A percentile compares a stretch with the other conserved stretches of the same genome.
Evolutionary conservation across 2,113 vertebrate genomes (phyloP).

Genomic region (Rutilus rutilus): DNA sequence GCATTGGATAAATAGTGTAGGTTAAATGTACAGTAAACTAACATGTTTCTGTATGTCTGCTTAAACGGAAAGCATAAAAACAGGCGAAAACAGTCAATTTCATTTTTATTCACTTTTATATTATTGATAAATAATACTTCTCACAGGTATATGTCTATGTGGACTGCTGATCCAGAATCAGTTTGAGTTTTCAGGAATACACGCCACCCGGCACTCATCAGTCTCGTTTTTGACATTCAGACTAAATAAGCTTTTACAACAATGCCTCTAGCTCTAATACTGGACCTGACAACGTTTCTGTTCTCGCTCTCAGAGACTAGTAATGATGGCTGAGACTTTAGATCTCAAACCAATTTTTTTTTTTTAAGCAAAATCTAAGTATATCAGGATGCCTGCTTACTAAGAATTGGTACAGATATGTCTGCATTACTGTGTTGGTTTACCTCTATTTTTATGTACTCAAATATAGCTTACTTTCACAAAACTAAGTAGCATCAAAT

Average conservation of each 20-base stretch:
- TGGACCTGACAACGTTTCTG: constrained; percentile 50
- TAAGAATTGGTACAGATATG: not conserved
- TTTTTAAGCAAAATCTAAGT: not conserved
- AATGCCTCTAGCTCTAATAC: constrained; percentile 56
- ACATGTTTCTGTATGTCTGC: not conserved
- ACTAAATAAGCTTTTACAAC: constrained; percentile 65
- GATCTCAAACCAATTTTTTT: not conserved
- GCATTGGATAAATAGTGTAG: not conserved
- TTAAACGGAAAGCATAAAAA: not conserved
- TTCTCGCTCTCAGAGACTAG: constrained; percentile 43
- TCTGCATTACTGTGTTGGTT: not conserved
- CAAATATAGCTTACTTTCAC: not conserved
- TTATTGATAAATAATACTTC: constrained; percentile 26
- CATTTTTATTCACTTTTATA: not conserved
- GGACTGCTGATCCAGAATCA: not conserved
- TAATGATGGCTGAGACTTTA: not conserved
- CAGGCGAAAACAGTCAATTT: not conserved
- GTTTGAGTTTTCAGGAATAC: constrained; percentile 44
- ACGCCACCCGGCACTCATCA: constrained; percentile 50
- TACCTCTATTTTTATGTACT: not conserved
- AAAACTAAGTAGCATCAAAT: not conserved
- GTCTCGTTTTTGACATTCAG: constrained; percentile 67
- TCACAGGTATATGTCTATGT: constrained; percentile 10
- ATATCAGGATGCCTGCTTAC: not conserved
- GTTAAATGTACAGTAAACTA: not conserved